Evolutionary conservation across 2,888 invertebrate species (phyloP), one percentile per base, ranked within the genome.

Genomic region (Meteorus colon): DNA sequence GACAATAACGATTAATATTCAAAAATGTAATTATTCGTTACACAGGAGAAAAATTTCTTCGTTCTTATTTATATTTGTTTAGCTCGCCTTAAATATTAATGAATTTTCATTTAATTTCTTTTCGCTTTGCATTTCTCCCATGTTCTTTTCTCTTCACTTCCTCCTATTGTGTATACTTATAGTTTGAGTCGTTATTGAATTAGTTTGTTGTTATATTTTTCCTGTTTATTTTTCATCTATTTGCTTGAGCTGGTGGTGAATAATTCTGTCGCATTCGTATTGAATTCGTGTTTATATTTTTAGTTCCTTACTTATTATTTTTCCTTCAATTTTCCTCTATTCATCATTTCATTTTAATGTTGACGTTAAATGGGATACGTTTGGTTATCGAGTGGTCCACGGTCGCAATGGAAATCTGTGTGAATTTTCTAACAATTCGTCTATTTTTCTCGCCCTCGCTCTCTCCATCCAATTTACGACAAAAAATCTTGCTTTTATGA

Each of bases 351-450:
- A 77, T 71, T 79, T 29, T 8, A 24, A 48, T 48, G 48, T 48
- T 48, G 48, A 48, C 4, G 29, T 51, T 51, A 59, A 69, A 84
- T 86, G 84, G 82, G 48, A 48, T 86, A 84, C 82, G 81, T 86
- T 80, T 80, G 82, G 77, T 86, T 1, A 48, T 48, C 6, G 4
- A 48, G 16, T 48, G 48, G 16, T 16, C 48, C 48, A 16, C 48
- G 14, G n/a, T n/a, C 16, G 48, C 48, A 14, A 81, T 82, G 82
- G 82, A 81, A 78, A 41, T 41, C 0, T 12, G 2, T 41, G 41
- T 41, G 41, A 41, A 41, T 41, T 41, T 41, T 41, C 41, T 41
- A 41, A 41, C 41, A 12, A 12, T 41, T 10, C 8, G 41, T 12
- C 12, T 41, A 41, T 12, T 34, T 34, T 6, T 10, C 41, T 12